Evolutionary conservation across 2,113 vertebrate genomes (phyloP), one percentile per base, ranked within the genome.

Genomic region (Albula glossodonta): DNA sequence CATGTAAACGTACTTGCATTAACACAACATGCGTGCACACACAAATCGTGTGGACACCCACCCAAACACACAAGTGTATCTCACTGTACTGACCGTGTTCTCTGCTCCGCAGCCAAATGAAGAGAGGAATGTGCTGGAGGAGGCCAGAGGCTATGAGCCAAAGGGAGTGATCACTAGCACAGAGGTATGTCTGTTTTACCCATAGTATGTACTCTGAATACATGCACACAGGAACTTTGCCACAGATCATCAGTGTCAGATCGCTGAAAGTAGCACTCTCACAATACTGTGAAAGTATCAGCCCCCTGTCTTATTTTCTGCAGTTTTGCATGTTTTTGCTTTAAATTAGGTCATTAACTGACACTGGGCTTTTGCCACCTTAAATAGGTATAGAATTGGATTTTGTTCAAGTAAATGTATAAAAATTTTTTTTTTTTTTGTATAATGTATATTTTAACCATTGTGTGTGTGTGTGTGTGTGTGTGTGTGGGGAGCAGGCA

Each of bases 41-140:
- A 22, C 60, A 1, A 41, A 1, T 41, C 1, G 31, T 41, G 31
- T 41, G 31, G 15, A 63, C 60, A 63, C 60, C 17, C 60, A 63
- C 13, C 84, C 25, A 50, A 49, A 31, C 63, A 10, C 25, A 31
- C 25, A 74, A 22, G 31, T n/a, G 31, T n/a, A 5, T 80, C 53
- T 63, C 31, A 83, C 1, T 8, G 49, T 9, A 50, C 52, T 79
- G 9, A 82, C 22, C 51, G 15, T 80, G 22, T 90, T 89, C 84
- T 6, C 7, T 83, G 31, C 53, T 8, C 41, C 22, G 49, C 77
- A 99, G 98, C 97, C 95, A 90, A 99, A 99, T 86, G 98, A 99
- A 96, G 98, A 99, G 90, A 96, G 98, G 90, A 98, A 97, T 86
- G 93, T 99, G 87, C 94, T 98, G 77, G 97, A 98, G 91, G 98